Evolutionary conservation across 1,140 invertebrate genomes (phyloP), one percentile per base, ranked within the genome.

Genomic region (Hylaeus anthracinus): DNA sequence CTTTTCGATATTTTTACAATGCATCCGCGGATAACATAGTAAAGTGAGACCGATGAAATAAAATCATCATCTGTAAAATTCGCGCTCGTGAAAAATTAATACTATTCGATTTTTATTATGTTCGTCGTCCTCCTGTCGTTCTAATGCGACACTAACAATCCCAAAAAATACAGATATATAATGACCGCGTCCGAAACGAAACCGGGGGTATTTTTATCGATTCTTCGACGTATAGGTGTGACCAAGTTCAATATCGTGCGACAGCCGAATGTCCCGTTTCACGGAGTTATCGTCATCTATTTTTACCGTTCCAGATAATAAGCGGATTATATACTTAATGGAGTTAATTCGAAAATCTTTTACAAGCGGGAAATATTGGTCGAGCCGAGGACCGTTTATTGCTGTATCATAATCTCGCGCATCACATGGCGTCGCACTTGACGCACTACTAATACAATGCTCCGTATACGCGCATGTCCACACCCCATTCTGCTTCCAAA

Each of bases 401-500:
- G 43, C 45, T 71, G 56, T 70, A 71, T 45, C 74, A 51, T 60
- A 79, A 82, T 79, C 73, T 70, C 73, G 75, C 79, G 80, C 74
- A 75, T 86, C 85, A 86, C 84, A 86, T 86, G 84, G 85, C 83
- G 83, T 86, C 83, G 85, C 75, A 72, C 65, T 79, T 81, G 83
- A 75, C 73, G 61, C 83, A 82, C 84, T 85, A 83, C 81, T 86
- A 83, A 86, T 86, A 83, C 80, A 86, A 82, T 79, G 71, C 75
- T 72, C 70, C 26, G 80, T 83, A 78, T 82, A 79, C 81, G 85
- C 84, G 85, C 85, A 86, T 86, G 85, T 86, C 85, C 85, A 83
- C 79, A 79, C 85, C 84, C 75, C 80, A 86, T 86, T 86, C 85
- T 86, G 79, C 85, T 86, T 75, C 85, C 75, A 75, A 86, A 86